A percentile compares a stretch with the other conserved stretches of the same genome.
These are phyloP conservation scores for Uloborus diversus DNA, from an alignment of 1,140 invertebrate species.

Conservation along the genomic window DNA sequence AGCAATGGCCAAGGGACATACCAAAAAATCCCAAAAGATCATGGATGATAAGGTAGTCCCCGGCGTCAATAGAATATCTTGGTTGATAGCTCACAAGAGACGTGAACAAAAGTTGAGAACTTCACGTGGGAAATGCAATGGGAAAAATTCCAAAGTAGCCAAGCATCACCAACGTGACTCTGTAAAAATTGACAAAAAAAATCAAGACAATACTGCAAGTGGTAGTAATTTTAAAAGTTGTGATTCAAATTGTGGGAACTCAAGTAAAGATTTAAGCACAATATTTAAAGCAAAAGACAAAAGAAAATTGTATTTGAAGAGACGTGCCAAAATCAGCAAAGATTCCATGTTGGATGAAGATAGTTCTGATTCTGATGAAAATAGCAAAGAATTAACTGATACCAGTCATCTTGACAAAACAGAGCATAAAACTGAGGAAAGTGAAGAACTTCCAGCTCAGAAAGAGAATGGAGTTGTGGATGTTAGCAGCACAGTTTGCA, in stretches of 20 bases:
- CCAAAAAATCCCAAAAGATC: background rate
- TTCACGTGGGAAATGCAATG: background rate
- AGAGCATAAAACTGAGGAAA: background rate
- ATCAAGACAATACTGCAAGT: background rate
- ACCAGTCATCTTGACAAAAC: background rate
- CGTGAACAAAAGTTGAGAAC: slow-evolving; percentile 49
- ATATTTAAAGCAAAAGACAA: slow-evolving; percentile 6
- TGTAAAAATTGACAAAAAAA: slow-evolving; percentile 5
- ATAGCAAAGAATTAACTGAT: background rate
- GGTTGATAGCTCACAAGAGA: slow-evolving; percentile 62
- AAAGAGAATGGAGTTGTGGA: background rate
- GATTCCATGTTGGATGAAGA: background rate
- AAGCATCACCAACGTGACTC: background rate
- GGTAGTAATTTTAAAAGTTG: background rate
- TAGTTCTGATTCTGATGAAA: slow-evolving; percentile 40
- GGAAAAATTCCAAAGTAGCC: background rate
- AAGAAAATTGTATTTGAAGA: slow-evolving; percentile 11
- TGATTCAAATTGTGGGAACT: background rate
- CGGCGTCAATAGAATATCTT: slow-evolving; percentile 60
- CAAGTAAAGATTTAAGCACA: background rate
- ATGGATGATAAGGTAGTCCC: background rate
- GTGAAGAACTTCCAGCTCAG: background rate
- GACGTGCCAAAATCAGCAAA: slow-evolving; percentile 16
- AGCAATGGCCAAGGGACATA: background rate
- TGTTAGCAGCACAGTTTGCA: background rate